Conservation (phyloP, 2,797 vertebrate species). For the Etheostoma perlongum region DNA sequence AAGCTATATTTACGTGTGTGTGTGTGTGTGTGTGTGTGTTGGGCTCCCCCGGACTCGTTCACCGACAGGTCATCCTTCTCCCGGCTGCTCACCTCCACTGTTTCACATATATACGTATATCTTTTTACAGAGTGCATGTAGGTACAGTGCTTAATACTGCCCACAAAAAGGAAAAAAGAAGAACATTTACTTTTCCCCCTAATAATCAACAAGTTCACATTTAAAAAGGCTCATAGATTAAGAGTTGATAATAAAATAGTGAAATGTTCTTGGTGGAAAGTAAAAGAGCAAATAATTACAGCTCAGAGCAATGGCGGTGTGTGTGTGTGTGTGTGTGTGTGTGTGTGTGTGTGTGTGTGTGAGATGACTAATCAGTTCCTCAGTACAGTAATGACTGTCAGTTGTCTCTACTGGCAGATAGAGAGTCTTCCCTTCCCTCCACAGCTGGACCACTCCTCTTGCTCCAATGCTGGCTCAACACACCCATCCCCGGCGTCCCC, state of each 20-base stretch:
- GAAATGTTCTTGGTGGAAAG: constrained; percentile 80
- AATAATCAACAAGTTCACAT: constrained; percentile 76
- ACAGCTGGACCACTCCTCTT: constrained; percentile 25
- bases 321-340: constrained; percentile 38
- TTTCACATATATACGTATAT: constrained; percentile 84
- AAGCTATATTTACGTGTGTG: too few species aligned
- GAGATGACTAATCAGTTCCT: background rate
- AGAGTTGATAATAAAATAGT: constrained; percentile 80
- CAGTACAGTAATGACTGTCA: constrained; percentile 11
- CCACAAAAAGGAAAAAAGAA: constrained; percentile 44
- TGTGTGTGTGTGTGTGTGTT: too few species aligned
- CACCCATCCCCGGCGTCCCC: background rate
- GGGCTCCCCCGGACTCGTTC: constrained; percentile 55
- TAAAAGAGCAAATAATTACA: constrained; percentile 73
- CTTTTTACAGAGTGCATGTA: constrained; percentile 79
- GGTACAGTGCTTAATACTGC: constrained; percentile 77
- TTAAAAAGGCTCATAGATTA: constrained; percentile 79
- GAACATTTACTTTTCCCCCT: constrained; percentile 43
- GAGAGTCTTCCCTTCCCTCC: constrained; percentile 60
- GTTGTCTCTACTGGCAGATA: constrained; percentile 78
- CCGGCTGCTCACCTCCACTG: constrained; percentile 67
- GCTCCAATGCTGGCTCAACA: constrained; percentile 25
- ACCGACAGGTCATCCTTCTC: constrained; percentile 52
- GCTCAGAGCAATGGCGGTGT: constrained; percentile 72
- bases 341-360: constrained; percentile 46